A percentile compares a stretch with the other conserved stretches of the same genome.
Evolutionary conservation across 2,113 vertebrate genomes (phyloP).

Genomic region (Menura novaehollandiae): DNA sequence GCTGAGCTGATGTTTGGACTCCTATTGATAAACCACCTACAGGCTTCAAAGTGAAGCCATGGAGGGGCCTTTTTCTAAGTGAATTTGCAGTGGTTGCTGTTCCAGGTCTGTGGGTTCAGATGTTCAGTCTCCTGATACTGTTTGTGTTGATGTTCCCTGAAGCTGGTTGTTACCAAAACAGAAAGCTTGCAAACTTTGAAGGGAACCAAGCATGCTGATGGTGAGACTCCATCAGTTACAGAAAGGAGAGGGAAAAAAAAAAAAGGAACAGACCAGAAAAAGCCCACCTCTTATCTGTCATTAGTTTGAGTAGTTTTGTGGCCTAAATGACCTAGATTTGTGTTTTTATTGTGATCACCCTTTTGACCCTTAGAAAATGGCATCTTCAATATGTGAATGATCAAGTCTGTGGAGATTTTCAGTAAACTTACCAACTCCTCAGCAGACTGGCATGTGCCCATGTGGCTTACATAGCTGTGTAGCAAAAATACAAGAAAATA

Average conservation of each 20-base stretch:
- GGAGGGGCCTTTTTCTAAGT: neutral
- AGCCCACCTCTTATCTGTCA: neutral
- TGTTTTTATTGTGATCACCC: neutral
- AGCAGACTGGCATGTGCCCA: neutral
- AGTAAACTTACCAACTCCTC: fast-evolving
- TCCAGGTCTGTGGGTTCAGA: neutral
- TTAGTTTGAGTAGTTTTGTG: neutral
- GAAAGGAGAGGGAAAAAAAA: neutral
- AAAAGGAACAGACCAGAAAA: fast-evolving
- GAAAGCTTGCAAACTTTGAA: neutral
- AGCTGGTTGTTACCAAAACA: neutral
- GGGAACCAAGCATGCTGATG: neutral
- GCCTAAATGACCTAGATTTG: neutral
- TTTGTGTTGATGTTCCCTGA: neutral
- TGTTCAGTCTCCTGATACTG: neutral
- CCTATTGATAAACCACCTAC: neutral
- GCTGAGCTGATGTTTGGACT: neutral
- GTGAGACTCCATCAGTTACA: neutral
- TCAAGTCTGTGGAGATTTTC: neutral
- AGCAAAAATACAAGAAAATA: neutral
- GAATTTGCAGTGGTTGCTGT: neutral
- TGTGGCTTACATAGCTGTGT: neutral
- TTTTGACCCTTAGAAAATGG: neutral
- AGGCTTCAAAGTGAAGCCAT: neutral
- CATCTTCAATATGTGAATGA: neutral